Evolutionary conservation across 2,888 invertebrate genomes (phyloP), one percentile per base, ranked within the genome.

Genomic region (Drosophila hamatofila): DNA sequence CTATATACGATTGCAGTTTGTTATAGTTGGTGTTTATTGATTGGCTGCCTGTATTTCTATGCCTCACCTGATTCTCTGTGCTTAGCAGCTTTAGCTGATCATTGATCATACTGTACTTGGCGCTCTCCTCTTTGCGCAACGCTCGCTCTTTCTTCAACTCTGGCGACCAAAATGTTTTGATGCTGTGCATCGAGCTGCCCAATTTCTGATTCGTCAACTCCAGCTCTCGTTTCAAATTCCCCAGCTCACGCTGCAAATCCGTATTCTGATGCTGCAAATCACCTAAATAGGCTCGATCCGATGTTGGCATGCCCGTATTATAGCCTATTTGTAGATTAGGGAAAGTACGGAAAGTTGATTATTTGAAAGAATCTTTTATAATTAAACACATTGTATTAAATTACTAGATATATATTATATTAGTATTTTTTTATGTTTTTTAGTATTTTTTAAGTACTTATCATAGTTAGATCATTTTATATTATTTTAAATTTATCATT

Each of bases 141-240:
- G 98, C 98, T 79, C 99, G 94, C 94, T 99, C 99, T 94, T 99
- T 98, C 94, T 99, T 99, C 93, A 99, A 94, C 94, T 99, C 99
- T 23, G 99, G 99, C 92, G 98, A 98, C 99, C 99, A 99, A 94
- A 99, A 99, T 63, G 99, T 99, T 94, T 99, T 99, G 93, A 99
- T 99, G 94, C 98, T 98, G 94, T 99, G 99, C 99, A 99, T 99
- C 91, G 97, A 98, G 92, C 98, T 98, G 93, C 98, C 98, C 89
- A 99, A 95, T 94, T 99, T 99, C 94, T 99, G 98, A 93, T 98
- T 98, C 81, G 98, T 98, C 92, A 98, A 94, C 94, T 98, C 98
- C 91, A 98, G 94, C 92, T 98, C 98, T 92, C 98, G 97, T 93
- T 98, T 98, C 82, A 98, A 95, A 92, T 97, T 97, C 30, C 95